Conservation (phyloP, 2,797 vertebrate species). For the Tenualosa thibaudeaui region DNA sequence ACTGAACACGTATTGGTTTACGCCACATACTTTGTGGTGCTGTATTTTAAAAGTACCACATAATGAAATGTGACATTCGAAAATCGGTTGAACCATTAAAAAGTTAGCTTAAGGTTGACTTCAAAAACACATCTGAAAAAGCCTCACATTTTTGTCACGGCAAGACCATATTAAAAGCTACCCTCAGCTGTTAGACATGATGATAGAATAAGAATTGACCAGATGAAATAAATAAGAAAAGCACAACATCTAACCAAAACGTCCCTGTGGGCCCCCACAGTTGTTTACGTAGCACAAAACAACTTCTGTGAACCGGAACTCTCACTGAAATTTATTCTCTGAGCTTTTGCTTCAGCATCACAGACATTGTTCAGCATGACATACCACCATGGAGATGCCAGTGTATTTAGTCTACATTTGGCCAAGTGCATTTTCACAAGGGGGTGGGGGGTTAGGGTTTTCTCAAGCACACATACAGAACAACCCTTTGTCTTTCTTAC, state of each 20-base stretch:
- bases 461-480: neutral
- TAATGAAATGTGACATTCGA: conserved; percentile 3
- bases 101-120: conserved; percentile 14
- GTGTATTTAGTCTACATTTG: conserved; percentile 11
- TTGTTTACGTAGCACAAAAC: conserved; percentile 14
- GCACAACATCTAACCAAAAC: conserved; percentile 1
- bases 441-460: neutral
- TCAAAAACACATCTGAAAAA: conserved; percentile 7
- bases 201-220: conserved; percentile 19
- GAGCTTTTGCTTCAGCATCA: neutral
- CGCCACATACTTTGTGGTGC: conserved; percentile 9
- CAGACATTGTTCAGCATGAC: conserved; percentile 16
- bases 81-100: neutral
- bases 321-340: conserved; percentile 3
- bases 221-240: neutral
- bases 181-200: neutral
- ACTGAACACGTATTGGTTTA: conserved; percentile 15
- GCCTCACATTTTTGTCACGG: neutral
- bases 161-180: neutral
- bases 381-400: neutral
- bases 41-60: neutral
- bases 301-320: neutral
- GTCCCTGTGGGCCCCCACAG: neutral
- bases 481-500: neutral
- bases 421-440: neutral